These are phyloP conservation scores for Catamblyrhynchus diadema DNA, from an alignment of 2,797 vertebrate genomes.

Conservation along the genomic window DNA sequence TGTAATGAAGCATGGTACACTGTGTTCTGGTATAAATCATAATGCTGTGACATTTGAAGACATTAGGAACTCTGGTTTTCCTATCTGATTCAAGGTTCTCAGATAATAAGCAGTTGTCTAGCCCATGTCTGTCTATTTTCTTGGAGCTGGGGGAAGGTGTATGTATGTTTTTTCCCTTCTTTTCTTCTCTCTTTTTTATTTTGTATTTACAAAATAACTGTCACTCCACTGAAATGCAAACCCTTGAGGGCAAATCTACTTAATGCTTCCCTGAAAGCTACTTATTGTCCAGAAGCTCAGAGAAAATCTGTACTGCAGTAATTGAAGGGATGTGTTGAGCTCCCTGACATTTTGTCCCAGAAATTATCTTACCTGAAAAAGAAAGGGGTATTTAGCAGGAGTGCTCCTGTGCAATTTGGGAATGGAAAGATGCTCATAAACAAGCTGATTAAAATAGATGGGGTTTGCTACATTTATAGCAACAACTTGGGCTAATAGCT, in stretches of 20 bases:
- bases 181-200: background rate
- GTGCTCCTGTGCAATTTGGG: background rate
- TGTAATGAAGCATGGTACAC: slow-evolving; percentile 68
- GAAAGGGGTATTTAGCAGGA: background rate
- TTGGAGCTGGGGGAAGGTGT: background rate
- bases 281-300: slow-evolving; percentile 67
- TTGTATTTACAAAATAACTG: slow-evolving; percentile 68
- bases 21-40: slow-evolving; percentile 69
- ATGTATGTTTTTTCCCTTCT: background rate
- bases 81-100: slow-evolving; percentile 53
- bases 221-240: slow-evolving; percentile 67
- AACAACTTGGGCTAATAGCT: background rate
- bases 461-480: background rate
- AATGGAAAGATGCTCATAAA: background rate
- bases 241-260: slow-evolving; percentile 69
- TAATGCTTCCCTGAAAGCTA: slow-evolving; percentile 71
- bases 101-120: slow-evolving; percentile 65
- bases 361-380: slow-evolving; percentile 54
- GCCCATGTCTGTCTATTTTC: slow-evolving; percentile 25
- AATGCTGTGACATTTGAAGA: slow-evolving; percentile 68
- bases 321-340: slow-evolving; percentile 46
- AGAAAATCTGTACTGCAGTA: slow-evolving; percentile 60
- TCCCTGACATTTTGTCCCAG: slow-evolving; percentile 45
- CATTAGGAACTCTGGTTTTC: slow-evolving; percentile 60
- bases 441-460: slow-evolving; percentile 34